Percentiles rank a stretch among this genome's conserved stretches.
Evolutionary conservation across 2,888 invertebrate genomes (phyloP).

Genomic region (Esperia sulphurella): DNA sequence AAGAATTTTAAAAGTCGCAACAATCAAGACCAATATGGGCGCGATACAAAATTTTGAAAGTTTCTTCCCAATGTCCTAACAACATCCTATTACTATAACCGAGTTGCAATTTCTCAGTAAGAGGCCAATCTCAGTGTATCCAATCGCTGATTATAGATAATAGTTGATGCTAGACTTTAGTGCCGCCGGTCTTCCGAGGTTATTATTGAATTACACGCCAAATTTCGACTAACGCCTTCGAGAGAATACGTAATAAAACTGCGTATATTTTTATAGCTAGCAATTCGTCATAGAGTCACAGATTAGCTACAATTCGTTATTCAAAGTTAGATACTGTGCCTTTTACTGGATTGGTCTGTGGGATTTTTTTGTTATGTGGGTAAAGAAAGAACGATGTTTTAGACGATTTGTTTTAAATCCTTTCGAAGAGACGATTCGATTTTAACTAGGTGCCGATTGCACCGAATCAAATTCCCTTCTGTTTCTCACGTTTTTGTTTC

Average conservation of each 20-base stretch:
- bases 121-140: slow-evolving; percentile 58
- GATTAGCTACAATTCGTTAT: slow-evolving; percentile 25
- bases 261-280: slow-evolving; percentile 46
- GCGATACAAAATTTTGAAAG: slow-evolving; percentile 28
- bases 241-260: slow-evolving; percentile 44
- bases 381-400: slow-evolving; percentile 11
- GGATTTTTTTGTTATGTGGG: slow-evolving; percentile 32
- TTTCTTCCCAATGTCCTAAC: slow-evolving; percentile 30
- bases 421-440: slow-evolving; percentile 52
- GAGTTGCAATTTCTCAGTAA: slow-evolving; percentile 38
- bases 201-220: slow-evolving; percentile 70
- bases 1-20: background rate
- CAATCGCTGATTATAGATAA: slow-evolving; percentile 67
- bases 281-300: slow-evolving; percentile 49
- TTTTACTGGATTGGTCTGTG: slow-evolving; percentile 21
- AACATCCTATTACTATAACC: slow-evolving; percentile 21
- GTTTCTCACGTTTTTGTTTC: slow-evolving; percentile 75
- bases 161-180: slow-evolving; percentile 51
- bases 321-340: slow-evolving; percentile 26
- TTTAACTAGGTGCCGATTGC: slow-evolving; percentile 62
- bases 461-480: slow-evolving; percentile 48
- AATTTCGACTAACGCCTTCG: slow-evolving; percentile 55
- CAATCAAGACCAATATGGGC: too few relatives aligned
- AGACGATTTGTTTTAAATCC: slow-evolving; percentile 54
- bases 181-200: slow-evolving; percentile 71